Base-by-base conservation (phyloP, 2,113 vertebrate species). In the Caranx melampygus region DNA sequence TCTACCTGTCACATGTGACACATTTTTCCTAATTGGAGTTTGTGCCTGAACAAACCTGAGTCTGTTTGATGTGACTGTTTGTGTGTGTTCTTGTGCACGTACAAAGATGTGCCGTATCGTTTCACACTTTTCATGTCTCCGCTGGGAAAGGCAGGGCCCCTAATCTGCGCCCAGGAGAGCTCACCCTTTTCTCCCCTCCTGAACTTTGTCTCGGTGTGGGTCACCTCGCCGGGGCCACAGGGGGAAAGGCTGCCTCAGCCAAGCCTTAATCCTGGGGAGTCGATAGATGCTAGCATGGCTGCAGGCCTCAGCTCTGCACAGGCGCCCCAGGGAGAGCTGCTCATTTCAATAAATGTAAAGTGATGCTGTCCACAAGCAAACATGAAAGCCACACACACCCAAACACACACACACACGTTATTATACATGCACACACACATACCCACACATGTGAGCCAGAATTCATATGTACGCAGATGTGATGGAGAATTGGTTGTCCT, bases 321-420 rank as follows among this genome's bases (percentile, higher is more conserved):
- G 93, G 95, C 92, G 95, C 96, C 97, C 95, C 93, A 35, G 83
- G 94, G 93, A 94, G 94, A 85, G 89, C 93, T 95, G 94, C 95
- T 95, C 92, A 96, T 98, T 97, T 97, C 96, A 97, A 97, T 98
- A 98, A 96, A 97, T 96, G 96, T 96, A 97, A 97, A 97, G 96
- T 94, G 95, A 92, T 94, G 91, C 93, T 88, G 92, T 93, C 93
- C 95, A 93, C 94, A 92, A 87, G 90, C 90, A 91, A 92, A 92
- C 88, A 90, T 44, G 73, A 75, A 68, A 84, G 57, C 90, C 78
- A 72, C 84, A 55, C 78, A 61, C 82, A 77, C 84, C 69, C 64
- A 62, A 61, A 78, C 63, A 18, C n/a, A 3, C 83, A 59, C 79
- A 60, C 66, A 51, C 54, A 21, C 14, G 68, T 72, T 80, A 81